These are phyloP conservation scores for Tetheella fluctuosa DNA, from an alignment of 2,888 invertebrate genomes.

Conservation along the genomic window DNA sequence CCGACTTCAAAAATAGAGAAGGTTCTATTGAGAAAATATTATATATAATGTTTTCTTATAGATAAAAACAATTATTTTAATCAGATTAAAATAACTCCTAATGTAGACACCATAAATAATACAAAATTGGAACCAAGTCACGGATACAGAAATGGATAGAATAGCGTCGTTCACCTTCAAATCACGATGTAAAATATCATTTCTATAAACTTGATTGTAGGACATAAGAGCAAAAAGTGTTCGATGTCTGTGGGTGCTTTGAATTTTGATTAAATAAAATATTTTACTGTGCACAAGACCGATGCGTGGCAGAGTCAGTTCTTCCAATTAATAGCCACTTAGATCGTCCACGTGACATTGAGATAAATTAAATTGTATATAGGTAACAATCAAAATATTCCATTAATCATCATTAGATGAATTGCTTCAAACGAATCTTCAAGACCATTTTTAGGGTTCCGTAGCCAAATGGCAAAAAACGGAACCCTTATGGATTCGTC, in stretches of 20 bases:
- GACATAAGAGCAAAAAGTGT: not conserved
- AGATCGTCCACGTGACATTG: conserved; percentile 31
- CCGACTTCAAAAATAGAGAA: too few relatives aligned
- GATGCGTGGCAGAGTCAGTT: conserved; percentile 19
- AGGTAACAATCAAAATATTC: conserved; percentile 25
- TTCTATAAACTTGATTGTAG: not conserved
- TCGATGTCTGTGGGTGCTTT: not conserved
- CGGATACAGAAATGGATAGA: conserved; percentile 1
- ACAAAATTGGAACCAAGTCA: not conserved
- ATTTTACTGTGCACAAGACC: conserved; percentile 12
- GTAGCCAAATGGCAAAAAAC: too few relatives aligned
- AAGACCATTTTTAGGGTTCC: too few relatives aligned
- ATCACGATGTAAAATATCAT: not conserved
- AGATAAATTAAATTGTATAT: conserved; percentile 38
- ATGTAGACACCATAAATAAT: not conserved
- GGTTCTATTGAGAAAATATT: too few relatives aligned
- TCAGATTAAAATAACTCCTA: too few relatives aligned
- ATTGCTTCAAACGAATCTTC: conserved; percentile 17
- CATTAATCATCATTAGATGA: conserved; percentile 23
- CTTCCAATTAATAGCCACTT: conserved; percentile 31
- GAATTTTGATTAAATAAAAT: not conserved
- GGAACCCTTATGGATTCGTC: too few relatives aligned
- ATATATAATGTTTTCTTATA: too few relatives aligned
- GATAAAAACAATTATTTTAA: not conserved
- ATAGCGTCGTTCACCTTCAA: not conserved